A percentile compares a stretch with the other conserved stretches of the same genome.
phyloP scores from a whole-genome alignment of 2,113 vertebrate genomes.

The Bambusicola thoracicus region DNA sequence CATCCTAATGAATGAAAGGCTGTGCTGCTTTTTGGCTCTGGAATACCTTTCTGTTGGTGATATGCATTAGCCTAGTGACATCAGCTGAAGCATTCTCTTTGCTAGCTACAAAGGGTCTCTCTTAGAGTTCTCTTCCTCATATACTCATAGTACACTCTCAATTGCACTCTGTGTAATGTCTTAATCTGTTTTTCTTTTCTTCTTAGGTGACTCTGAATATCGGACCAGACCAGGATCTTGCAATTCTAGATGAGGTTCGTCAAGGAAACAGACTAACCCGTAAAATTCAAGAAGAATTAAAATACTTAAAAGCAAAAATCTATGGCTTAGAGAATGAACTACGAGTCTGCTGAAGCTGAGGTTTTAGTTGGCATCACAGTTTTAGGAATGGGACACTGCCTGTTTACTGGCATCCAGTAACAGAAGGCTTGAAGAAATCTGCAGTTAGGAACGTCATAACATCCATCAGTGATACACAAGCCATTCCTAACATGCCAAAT shows the following conservation, averaged over 20 bases:
- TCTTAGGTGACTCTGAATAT: constrained; percentile 84
- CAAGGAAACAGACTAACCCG: constrained; percentile 85
- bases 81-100: not conserved
- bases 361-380: not conserved
- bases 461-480: not conserved
- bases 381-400: not conserved
- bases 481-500: not conserved
- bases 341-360: constrained; percentile 79
- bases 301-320: constrained; percentile 90
- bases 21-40: not conserved
- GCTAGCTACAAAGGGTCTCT: not conserved
- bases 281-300: constrained; percentile 90
- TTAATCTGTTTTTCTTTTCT: not conserved
- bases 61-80: not conserved
- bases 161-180: not conserved
- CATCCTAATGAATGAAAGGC: not conserved
- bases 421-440: not conserved
- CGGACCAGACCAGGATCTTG: constrained; percentile 89
- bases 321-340: constrained; percentile 90
- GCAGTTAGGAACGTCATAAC: not conserved
- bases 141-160: not conserved
- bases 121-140: not conserved
- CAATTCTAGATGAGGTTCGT: constrained; percentile 87
- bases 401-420: not conserved
- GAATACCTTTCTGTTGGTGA: not conserved